phyloP scores from a whole-genome alignment of 2,888 invertebrate species.

The Iselma pallidipennis region DNA sequence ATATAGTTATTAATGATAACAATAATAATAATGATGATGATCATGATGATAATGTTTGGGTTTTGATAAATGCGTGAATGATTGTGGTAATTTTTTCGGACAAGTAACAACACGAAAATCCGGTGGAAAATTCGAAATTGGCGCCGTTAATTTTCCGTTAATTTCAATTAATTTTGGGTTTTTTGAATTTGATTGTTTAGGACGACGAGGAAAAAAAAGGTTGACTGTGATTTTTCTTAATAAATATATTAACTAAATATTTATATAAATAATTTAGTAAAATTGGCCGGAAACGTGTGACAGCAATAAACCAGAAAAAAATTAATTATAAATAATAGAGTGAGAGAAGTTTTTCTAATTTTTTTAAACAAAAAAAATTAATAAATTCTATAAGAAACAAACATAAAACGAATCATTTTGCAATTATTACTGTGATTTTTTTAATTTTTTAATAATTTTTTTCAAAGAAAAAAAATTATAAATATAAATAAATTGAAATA shows the following conservation, averaged over 20 bases:
- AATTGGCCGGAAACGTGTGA: neutral
- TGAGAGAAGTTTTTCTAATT: no score
- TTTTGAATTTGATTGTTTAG: no score
- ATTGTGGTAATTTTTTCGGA: neutral
- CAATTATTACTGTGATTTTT: slow-evolving; percentile 26
- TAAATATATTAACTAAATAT: neutral
- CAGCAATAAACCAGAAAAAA: slow-evolving; percentile 5
- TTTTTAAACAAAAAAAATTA: slow-evolving; percentile 10
- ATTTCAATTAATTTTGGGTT: no score
- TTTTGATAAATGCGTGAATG: neutral
- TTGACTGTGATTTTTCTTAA: slow-evolving; percentile 1
- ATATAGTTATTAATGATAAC: no score
- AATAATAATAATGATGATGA: no score
- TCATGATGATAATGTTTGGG: neutral
- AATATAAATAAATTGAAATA: neutral
- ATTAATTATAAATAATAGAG: slow-evolving; percentile 14
- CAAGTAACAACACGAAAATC: neutral
- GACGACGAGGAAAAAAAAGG: neutral
- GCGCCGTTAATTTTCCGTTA: neutral
- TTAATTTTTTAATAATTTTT: slow-evolving; percentile 4
- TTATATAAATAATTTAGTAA: neutral
- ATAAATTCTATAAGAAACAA: slow-evolving; percentile 5
- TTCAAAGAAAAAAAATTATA: slow-evolving; percentile 17
- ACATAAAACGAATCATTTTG: slow-evolving; percentile 16
- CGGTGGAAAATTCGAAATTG: neutral